Evolutionary conservation across 2,888 invertebrate species (phyloP).

Genomic region (Nomada hirtipes): DNA sequence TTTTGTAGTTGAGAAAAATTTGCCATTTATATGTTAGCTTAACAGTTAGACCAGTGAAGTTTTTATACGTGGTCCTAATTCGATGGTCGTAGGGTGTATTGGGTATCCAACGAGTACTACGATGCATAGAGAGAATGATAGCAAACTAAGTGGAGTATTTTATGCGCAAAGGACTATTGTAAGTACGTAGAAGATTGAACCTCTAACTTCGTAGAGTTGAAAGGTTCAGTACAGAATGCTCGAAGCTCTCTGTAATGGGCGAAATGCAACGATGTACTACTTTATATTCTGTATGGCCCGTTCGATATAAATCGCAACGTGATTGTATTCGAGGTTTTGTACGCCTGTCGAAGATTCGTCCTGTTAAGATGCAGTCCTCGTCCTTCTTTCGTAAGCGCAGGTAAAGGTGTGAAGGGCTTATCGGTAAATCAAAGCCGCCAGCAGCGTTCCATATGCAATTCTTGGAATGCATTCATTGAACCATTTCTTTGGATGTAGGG

Average conservation of each 20-base stretch:
- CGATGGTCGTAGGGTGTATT: neutral
- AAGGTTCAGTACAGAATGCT: neutral
- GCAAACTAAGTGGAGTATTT: neutral
- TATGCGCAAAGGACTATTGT: neutral
- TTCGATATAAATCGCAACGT: too few species aligned
- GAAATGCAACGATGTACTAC: neutral
- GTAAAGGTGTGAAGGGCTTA: too few species aligned
- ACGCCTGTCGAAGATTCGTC: constrained; percentile 4
- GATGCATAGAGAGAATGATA: neutral
- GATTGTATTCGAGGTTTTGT: constrained; percentile 1
- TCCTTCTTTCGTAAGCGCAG: neutral
- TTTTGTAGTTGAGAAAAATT: too few species aligned
- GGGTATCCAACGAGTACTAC: too few species aligned
- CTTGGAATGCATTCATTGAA: too few species aligned
- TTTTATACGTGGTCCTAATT: neutral
- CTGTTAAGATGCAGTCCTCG: neutral
- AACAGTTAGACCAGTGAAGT: too few species aligned
- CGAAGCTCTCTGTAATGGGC: neutral
- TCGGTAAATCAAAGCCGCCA: too few species aligned
- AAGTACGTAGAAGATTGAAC: too few species aligned
- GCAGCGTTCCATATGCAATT: too few species aligned
- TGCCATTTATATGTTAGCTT: too few species aligned
- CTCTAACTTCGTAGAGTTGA: neutral
- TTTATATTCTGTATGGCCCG: constrained; percentile 1
- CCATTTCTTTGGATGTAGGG: too few species aligned